These are phyloP conservation scores for Mythimna vitellina DNA, from an alignment of 2,888 invertebrate genomes.

Conservation along the genomic window DNA sequence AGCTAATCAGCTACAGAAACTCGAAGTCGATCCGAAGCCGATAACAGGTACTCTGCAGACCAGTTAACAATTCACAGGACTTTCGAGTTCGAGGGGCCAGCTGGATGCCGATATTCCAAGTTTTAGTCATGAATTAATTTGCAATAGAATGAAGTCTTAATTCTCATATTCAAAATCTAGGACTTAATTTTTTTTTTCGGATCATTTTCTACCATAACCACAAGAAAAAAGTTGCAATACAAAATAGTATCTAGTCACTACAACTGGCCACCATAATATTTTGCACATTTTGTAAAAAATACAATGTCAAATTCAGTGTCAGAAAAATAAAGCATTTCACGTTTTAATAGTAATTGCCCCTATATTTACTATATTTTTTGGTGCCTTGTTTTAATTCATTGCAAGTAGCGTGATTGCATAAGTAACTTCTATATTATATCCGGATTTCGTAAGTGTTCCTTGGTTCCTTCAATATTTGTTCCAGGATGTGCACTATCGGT, in stretches of 20 bases:
- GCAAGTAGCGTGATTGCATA: not conserved
- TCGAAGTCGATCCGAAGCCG: not conserved
- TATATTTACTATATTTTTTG: too few relatives aligned
- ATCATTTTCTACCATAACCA: too few relatives aligned
- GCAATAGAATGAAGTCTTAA: too few relatives aligned
- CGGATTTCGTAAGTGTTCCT: not conserved
- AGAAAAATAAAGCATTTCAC: not conserved
- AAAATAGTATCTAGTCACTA: not conserved
- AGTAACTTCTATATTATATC: not conserved
- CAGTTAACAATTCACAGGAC: slow-evolving; percentile 12
- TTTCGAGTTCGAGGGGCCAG: slow-evolving; percentile 3
- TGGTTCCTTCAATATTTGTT: too few relatives aligned
- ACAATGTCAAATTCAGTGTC: not conserved
- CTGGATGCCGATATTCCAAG: slow-evolving; percentile 9
- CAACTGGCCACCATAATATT: not conserved
- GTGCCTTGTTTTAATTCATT: not conserved
- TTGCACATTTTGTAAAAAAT: not conserved
- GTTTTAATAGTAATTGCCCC: too few relatives aligned
- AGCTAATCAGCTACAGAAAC: not conserved
- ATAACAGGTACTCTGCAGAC: slow-evolving; percentile 20
- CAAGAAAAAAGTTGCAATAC: not conserved
- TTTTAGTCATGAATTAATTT: slow-evolving; percentile 20
- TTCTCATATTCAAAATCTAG: too few relatives aligned
- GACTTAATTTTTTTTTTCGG: too few relatives aligned
- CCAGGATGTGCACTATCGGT: too few relatives aligned